A percentile compares a stretch with the other conserved stretches of the same genome.
These are phyloP conservation scores for Montipora capricornis DNA, from an alignment of 64 coral and sea anemone genomes.

Conservation along the genomic window DNA sequence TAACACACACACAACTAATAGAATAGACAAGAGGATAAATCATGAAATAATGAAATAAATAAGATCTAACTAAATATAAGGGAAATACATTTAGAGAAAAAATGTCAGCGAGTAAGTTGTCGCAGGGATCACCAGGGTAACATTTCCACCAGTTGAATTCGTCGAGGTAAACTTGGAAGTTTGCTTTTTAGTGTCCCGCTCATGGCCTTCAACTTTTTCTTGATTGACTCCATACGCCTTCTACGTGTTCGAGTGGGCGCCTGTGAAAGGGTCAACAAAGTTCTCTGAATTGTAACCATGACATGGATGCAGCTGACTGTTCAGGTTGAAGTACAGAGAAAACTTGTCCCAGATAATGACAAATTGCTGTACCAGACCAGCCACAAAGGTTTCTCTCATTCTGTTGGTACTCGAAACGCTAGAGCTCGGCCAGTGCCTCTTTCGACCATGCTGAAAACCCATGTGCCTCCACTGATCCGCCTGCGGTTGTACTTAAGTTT, in stretches of 20 bases:
- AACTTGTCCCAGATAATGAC: background rate
- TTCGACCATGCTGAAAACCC: constrained; percentile 33
- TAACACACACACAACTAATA: too few relatives aligned
- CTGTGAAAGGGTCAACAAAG: background rate
- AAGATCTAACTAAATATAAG: too few relatives aligned
- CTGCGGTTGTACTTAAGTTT: background rate
- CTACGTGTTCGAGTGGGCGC: background rate
- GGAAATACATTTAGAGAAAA: too few relatives aligned
- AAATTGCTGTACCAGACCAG: background rate
- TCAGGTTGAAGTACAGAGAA: background rate
- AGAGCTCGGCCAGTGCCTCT: background rate
- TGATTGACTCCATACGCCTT: background rate
- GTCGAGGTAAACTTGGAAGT: constrained; percentile 40
- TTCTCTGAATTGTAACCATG: constrained; percentile 46
- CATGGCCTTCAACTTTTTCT: background rate
- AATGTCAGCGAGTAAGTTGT: too few relatives aligned
- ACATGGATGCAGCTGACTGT: background rate
- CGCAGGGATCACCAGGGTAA: too few relatives aligned
- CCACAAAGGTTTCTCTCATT: background rate
- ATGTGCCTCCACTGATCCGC: constrained; percentile 7
- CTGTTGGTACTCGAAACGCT: background rate
- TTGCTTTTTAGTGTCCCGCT: background rate
- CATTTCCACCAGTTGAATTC: constrained; percentile 3
- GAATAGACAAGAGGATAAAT: too few relatives aligned
- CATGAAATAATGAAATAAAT: too few relatives aligned